Percentiles rank a stretch among this genome's conserved stretches.
Evolutionary conservation across 2,113 vertebrate species (phyloP).

Genomic region (Manacus vitellinus): DNA sequence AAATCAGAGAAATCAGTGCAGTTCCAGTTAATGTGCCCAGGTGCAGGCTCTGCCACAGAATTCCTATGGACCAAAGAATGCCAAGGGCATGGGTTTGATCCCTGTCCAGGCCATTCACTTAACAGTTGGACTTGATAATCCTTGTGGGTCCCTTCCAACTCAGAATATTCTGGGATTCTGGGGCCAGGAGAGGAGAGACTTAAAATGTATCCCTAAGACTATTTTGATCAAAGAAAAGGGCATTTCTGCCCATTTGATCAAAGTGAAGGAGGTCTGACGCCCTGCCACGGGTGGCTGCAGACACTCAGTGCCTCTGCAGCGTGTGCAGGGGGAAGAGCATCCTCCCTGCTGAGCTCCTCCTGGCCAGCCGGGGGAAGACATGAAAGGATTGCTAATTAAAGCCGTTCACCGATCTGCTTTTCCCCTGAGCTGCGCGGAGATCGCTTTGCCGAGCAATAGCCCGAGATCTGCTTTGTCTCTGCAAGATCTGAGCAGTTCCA

Average conservation of each 20-base stretch:
- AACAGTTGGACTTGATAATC: background rate
- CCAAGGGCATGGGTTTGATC: background rate
- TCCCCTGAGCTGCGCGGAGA: background rate
- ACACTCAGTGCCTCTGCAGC: background rate
- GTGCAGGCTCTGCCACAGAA: background rate
- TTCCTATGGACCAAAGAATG: background rate
- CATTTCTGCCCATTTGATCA: background rate
- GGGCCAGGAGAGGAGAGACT: background rate
- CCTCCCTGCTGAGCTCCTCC: background rate
- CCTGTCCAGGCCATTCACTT: no score
- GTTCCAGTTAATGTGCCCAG: background rate
- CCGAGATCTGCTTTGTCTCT: background rate
- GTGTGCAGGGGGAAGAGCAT: background rate
- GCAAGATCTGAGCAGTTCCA: background rate
- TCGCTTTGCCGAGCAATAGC: background rate
- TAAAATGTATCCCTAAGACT: background rate
- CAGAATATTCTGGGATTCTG: background rate
- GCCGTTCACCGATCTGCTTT: background rate
- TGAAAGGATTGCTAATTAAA: conserved; percentile 30
- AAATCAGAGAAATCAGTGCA: background rate
- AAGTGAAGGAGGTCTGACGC: background rate
- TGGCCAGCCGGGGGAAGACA: background rate
- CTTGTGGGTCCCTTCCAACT: background rate
- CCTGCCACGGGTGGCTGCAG: background rate
- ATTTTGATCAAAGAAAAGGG: background rate